These are phyloP conservation scores for Antechinus flavipes DNA, from an alignment of 2,113 vertebrate species.

Conservation along the genomic window DNA sequence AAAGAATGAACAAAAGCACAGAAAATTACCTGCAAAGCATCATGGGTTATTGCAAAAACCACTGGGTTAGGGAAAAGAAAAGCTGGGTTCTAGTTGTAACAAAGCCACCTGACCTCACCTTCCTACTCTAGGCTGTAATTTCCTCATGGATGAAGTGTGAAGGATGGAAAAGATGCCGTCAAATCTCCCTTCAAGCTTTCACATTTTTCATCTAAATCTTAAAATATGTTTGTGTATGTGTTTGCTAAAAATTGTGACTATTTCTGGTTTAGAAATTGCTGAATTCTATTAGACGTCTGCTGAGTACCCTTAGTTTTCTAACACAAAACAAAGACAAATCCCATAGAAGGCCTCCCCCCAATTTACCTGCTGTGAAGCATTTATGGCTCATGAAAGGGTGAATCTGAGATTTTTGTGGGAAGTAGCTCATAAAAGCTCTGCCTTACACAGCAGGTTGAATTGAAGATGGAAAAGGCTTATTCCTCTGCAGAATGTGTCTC, in stretches of 20 bases:
- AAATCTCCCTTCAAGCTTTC: background rate
- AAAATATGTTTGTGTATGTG: background rate
- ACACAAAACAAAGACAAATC: conserved; percentile 58
- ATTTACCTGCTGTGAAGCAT: conserved; percentile 30
- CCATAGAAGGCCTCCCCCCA: conserved; percentile 52
- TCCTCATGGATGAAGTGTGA: background rate
- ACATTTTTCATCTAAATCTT: background rate
- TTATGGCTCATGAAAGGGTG: conserved; percentile 46
- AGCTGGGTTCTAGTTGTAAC: background rate
- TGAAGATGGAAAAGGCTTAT: conserved; percentile 29
- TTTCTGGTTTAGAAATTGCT: conserved; percentile 19
- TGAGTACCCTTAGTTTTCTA: conserved; percentile 57
- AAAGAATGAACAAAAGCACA: conserved; percentile 9
- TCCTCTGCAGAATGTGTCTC: background rate
- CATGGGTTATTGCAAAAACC: background rate
- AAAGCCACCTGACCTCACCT: background rate
- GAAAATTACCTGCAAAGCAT: conserved; percentile 50
- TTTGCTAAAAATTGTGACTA: background rate
- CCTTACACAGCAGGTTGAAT: conserved; percentile 36
- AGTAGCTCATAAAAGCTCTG: conserved; percentile 38
- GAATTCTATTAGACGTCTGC: conserved; percentile 57
- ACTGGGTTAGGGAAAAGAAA: background rate
- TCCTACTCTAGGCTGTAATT: background rate
- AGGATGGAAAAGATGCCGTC: background rate
- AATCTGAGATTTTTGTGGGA: conserved; percentile 42